Evolutionary conservation across 2,113 vertebrate genomes (phyloP).

Genomic region (Nothoprocta pentlandii): DNA sequence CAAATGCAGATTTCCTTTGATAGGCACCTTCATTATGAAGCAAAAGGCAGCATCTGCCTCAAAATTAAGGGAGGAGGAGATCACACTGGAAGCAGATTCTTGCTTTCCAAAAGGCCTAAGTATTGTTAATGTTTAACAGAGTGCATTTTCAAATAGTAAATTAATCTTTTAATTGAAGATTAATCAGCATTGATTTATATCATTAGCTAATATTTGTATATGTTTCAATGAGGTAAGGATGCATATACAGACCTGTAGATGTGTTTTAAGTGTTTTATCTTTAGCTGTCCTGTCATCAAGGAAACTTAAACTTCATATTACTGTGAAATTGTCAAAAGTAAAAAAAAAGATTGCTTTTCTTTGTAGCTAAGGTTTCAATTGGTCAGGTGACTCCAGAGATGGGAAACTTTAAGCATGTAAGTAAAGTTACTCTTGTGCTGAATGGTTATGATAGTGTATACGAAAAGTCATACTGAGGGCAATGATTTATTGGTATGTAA

Average conservation of each 20-base stretch:
- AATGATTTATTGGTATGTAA: neutral
- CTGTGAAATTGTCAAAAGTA: neutral
- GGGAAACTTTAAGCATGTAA: neutral
- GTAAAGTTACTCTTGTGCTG: neutral
- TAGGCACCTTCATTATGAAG: neutral
- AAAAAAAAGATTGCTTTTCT: neutral
- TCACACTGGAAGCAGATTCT: neutral
- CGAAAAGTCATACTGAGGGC: neutral
- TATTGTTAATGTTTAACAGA: neutral
- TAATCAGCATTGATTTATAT: neutral
- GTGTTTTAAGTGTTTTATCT: neutral
- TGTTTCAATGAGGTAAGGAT: conserved; percentile 35
- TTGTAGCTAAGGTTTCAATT: neutral
- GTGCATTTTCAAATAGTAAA: neutral
- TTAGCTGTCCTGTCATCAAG: neutral
- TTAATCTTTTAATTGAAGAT: neutral
- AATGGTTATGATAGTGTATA: neutral
- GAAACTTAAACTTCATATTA: neutral
- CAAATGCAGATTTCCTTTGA: neutral
- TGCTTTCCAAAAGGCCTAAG: neutral
- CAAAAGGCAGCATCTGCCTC: neutral
- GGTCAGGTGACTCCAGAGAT: neutral
- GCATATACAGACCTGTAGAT: neutral
- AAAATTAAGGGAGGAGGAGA: neutral
- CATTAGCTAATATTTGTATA: neutral